These are phyloP conservation scores for Oreohelix idahoensis DNA, from an alignment of 1,140 invertebrate genomes.

Conservation along the genomic window DNA sequence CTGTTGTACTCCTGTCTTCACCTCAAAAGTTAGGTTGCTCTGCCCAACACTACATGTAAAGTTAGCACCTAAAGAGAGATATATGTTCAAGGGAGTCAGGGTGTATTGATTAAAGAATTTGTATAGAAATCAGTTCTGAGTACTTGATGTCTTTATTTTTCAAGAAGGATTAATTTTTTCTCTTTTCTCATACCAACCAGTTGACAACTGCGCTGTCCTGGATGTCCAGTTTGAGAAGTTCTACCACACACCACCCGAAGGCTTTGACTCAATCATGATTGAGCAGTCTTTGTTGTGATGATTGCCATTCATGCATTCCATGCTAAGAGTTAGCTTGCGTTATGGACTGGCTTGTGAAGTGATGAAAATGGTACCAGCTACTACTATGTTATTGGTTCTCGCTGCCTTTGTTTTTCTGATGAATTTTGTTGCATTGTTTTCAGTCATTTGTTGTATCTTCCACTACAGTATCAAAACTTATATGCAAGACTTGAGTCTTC, in stretches of 20 bases:
- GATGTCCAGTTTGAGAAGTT: conserved; percentile 95
- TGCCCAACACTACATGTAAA: too few relatives aligned
- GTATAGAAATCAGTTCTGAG: too few relatives aligned
- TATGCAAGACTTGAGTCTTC: too few relatives aligned
- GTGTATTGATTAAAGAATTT: too few relatives aligned
- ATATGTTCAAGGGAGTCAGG: too few relatives aligned
- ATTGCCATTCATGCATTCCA: neutral
- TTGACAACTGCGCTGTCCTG: conserved; percentile 96
- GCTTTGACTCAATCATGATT: conserved; percentile 96
- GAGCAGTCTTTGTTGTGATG: conserved; percentile 92
- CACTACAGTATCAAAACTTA: too few relatives aligned
- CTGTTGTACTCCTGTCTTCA: too few relatives aligned
- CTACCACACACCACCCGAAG: conserved; percentile 85
- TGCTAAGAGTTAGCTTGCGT: neutral
- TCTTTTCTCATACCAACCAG: conserved; percentile 77
- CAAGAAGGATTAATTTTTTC: neutral
- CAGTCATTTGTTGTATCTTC: too few relatives aligned
- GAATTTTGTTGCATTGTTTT: neutral
- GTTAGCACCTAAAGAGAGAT: too few relatives aligned
- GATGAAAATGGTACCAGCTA: neutral
- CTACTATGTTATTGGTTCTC: neutral
- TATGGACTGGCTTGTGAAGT: neutral
- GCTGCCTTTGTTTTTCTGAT: neutral
- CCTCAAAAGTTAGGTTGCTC: too few relatives aligned
- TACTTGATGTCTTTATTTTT: too few relatives aligned